Conservation (phyloP, 2,888 invertebrate genomes). For the Ennomos quercinarius region DNA sequence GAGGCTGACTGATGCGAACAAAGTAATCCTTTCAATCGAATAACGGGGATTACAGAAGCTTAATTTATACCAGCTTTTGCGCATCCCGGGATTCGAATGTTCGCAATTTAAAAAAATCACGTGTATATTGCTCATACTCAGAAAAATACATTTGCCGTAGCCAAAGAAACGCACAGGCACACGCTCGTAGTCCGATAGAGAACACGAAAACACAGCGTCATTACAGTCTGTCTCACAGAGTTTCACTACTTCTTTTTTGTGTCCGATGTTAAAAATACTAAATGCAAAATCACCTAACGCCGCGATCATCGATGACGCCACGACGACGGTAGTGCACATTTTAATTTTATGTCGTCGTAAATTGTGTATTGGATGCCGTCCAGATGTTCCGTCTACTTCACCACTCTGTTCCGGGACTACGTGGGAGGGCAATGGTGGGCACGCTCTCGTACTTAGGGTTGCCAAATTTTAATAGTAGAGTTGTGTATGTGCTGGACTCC, state of each 20-base stretch:
- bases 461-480: not conserved
- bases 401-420: constrained; percentile 55
- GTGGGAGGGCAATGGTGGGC: constrained; percentile 55
- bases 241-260: not conserved
- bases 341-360: constrained; percentile 73
- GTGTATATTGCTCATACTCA: not conserved
- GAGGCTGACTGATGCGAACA: constrained; percentile 66
- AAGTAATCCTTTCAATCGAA: constrained; percentile 75
- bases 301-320: constrained; percentile 56
- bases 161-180: not conserved
- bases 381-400: constrained; percentile 56
- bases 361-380: constrained; percentile 71
- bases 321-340: constrained; percentile 56
- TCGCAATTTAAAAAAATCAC: constrained; percentile 6
- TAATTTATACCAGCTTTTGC: constrained; percentile 61
- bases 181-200: not conserved
- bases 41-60: constrained; percentile 64
- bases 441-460: constrained; percentile 12
- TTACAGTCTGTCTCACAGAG: not conserved
- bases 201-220: not conserved
- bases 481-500: too few relatives aligned
- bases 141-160: not conserved
- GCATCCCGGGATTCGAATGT: constrained; percentile 39
- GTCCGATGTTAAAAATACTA: constrained; percentile 37
- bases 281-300: constrained; percentile 49